Evolutionary conservation across 2,113 vertebrate species (phyloP).

Genomic region (Kobus ellipsiprymnus): DNA sequence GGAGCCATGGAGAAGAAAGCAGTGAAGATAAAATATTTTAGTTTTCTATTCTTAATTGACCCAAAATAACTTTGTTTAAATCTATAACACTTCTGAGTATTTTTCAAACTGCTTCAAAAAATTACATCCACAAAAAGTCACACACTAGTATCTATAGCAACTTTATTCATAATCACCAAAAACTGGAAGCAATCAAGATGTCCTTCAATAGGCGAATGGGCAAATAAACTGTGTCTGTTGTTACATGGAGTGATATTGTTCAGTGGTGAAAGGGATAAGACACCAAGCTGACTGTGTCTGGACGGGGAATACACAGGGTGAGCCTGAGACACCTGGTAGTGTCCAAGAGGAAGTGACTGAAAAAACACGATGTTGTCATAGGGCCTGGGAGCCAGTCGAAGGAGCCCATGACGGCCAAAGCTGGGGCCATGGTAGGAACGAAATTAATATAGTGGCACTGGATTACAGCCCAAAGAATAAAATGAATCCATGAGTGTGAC

Average conservation of each 20-base stretch:
- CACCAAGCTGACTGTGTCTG: not conserved
- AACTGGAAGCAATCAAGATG: not conserved
- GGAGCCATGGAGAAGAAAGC: not conserved
- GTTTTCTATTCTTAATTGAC: not conserved
- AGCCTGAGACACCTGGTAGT: too few relatives aligned
- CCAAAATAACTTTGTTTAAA: not conserved
- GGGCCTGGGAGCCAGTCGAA: fast-evolving
- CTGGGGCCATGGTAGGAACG: not conserved
- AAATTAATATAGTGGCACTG: not conserved
- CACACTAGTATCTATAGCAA: not conserved
- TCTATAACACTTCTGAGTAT: not conserved
- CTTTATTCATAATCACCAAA: not conserved
- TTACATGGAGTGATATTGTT: fast-evolving
- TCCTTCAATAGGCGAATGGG: not conserved
- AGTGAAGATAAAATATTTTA: not conserved
- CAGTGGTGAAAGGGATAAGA: not conserved
- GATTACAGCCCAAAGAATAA: not conserved
- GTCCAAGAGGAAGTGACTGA: not conserved
- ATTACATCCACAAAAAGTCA: not conserved
- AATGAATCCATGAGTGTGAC: not conserved
- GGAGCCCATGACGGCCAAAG: not conserved
- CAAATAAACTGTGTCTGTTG: not conserved
- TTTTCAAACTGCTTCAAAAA: not conserved
- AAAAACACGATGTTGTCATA: not conserved
- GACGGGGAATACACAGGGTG: too few relatives aligned